Evolutionary conservation across 2,888 invertebrate species (phyloP), one percentile per base, ranked within the genome.

Genomic region (Acanthosoma haemorrhoidale): DNA sequence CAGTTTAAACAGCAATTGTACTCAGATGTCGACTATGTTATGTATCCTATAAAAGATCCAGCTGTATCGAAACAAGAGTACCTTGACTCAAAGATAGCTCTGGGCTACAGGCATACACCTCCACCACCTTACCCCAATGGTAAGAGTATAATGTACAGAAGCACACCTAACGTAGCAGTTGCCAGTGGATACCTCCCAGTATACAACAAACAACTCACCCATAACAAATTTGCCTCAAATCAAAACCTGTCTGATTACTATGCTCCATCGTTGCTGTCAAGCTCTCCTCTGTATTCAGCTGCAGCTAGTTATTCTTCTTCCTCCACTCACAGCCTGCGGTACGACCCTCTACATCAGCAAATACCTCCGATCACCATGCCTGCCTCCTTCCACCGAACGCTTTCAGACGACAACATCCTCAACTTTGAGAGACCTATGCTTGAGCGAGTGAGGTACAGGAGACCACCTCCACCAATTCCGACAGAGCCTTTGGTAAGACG

Each of bases 1-100:
- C 89, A 92, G 77, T 94, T 92, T 77, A 91, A 92, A 76, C 92
- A 92, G 77, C 94, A 94, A 78, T 84, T 94, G 70, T 92, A 92
- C 77, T 94, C 94, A 72, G 94, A 94, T 77, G 92, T 92, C 3
- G 94, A 94, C 80, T 94, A 92, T 77, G 94, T 94, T 6, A 92
- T 94, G 79, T 94, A 93, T 78, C 94, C 94, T 0, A 80, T 93
- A 73, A 93, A 93, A 80, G 94, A 94, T 80, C 93, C 94, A 9
- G 88, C 91, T 0, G 86, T 94, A 58, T 93, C 93, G 74, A 92
- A 92, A 78, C 94, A 94, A 79, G 94, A 94, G 79, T 94, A 94
- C 80, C 84, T 92, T 75, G 94, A 94, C 77, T 91, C 92, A 66
- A 94, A 94, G 79, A 86, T 92, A 77, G 88, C 91, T 21, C 75